Conservation (phyloP, 1,140 invertebrate genomes). For the Scaptomyza graminum region DNA sequence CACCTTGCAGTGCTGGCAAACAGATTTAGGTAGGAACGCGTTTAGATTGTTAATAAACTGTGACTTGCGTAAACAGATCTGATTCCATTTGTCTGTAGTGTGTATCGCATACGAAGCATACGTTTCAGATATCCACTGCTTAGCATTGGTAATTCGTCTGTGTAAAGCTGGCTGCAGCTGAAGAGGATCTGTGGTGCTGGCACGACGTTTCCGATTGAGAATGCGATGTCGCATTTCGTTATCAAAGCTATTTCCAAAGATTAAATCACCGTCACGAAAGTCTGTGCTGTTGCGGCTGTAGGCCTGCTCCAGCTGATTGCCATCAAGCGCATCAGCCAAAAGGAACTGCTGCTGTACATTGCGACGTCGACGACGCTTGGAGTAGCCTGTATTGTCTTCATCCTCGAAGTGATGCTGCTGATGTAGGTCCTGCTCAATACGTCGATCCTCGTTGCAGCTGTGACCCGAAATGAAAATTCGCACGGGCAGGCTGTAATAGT, state of each 20-base stretch:
- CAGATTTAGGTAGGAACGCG: slow-evolving; percentile 90
- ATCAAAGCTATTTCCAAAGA: slow-evolving; percentile 77
- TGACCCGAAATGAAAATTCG: slow-evolving; percentile 90
- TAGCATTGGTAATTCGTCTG: slow-evolving; percentile 86
- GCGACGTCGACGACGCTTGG: slow-evolving; percentile 63
- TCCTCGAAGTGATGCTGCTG: slow-evolving; percentile 84
- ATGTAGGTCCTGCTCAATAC: slow-evolving; percentile 85
- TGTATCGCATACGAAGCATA: slow-evolving; percentile 93
- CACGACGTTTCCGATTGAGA: slow-evolving; percentile 85
- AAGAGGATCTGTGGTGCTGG: slow-evolving; percentile 83
- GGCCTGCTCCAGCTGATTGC: slow-evolving; percentile 57
- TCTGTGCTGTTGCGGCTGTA: slow-evolving; percentile 71
- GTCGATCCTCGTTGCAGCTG: slow-evolving; percentile 87
- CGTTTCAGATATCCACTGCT: slow-evolving; percentile 92
- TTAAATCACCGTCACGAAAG: slow-evolving; percentile 74
- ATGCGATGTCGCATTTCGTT: slow-evolving; percentile 84
- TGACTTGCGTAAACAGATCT: slow-evolving; percentile 90
- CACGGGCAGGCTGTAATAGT: slow-evolving; percentile 92
- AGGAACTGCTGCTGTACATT: slow-evolving; percentile 33
- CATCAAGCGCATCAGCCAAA: slow-evolving; percentile 32
- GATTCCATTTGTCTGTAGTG: slow-evolving; percentile 90
- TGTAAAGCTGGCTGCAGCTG: slow-evolving; percentile 61
- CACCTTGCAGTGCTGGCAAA: slow-evolving; percentile 89
- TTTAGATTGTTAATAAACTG: slow-evolving; percentile 91
- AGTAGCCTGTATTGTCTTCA: slow-evolving; percentile 81